Evolutionary conservation across 2,113 vertebrate genomes (phyloP).

Genomic region (Neopipo cinnamomea): DNA sequence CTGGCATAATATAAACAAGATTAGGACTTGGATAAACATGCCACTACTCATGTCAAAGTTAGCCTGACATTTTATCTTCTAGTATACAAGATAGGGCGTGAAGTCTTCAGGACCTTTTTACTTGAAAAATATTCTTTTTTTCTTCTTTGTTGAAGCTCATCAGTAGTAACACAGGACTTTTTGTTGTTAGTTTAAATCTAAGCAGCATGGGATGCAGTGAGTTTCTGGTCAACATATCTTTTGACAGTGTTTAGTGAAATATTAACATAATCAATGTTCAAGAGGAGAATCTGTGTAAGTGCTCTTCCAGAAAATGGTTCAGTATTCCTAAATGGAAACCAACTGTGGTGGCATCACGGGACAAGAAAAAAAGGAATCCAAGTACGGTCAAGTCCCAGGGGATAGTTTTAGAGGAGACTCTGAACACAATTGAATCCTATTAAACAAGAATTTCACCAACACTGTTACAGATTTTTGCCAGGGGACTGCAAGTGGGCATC

Average conservation of each 20-base stretch:
- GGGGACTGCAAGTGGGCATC: background rate
- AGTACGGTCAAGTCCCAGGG: background rate
- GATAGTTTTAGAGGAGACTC: background rate
- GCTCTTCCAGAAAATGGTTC: background rate
- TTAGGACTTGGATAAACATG: background rate
- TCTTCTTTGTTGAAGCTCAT: background rate
- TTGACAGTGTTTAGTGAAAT: background rate
- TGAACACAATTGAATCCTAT: background rate
- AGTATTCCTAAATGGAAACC: background rate
- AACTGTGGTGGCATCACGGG: background rate
- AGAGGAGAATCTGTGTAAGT: background rate
- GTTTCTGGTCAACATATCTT: background rate
- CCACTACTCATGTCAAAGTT: background rate
- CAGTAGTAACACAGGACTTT: background rate
- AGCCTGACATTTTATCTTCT: background rate
- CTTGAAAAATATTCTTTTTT: background rate
- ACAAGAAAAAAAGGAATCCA: background rate
- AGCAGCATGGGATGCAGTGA: background rate
- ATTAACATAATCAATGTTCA: background rate
- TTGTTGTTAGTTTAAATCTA: background rate
- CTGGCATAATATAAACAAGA: background rate
- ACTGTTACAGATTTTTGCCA: background rate
- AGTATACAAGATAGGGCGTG: background rate
- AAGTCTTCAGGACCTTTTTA: background rate
- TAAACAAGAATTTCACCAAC: background rate